phyloP scores from a whole-genome alignment of 2,113 vertebrate species.

The Saccopteryx bilineata region DNA sequence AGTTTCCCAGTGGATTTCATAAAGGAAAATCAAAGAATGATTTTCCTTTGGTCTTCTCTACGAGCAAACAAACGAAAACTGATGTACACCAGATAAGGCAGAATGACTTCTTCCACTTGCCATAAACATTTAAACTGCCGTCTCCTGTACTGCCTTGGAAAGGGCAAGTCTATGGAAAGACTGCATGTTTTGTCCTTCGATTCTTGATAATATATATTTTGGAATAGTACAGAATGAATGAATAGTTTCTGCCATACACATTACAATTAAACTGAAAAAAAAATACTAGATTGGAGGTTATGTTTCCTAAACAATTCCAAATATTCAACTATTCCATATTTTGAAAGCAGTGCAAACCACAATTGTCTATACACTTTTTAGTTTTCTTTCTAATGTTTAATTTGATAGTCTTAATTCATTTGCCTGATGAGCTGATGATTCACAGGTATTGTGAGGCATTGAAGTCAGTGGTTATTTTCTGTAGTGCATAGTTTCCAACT shows the following conservation, averaged over 20 bases:
- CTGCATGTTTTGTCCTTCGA: neutral
- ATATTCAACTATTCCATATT: neutral
- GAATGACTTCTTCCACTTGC: neutral
- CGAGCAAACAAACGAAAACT: neutral
- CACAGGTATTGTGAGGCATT: neutral
- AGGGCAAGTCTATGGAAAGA: neutral
- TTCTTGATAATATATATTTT: neutral
- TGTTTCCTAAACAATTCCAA: constrained; percentile 6
- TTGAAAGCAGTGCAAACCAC: neutral
- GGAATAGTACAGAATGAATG: neutral
- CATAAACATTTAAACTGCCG: neutral
- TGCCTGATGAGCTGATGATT: neutral
- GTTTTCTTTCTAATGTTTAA: neutral
- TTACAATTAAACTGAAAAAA: constrained; percentile 8
- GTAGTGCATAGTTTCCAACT: neutral
- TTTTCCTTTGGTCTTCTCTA: neutral
- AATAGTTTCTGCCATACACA: neutral
- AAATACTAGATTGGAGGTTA: too few species aligned
- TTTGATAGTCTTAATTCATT: neutral
- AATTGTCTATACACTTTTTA: neutral
- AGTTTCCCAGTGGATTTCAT: neutral
- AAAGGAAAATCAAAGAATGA: neutral
- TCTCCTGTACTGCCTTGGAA: neutral
- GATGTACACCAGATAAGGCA: neutral
- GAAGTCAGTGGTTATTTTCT: neutral